These are phyloP conservation scores for Chroicocephalus ridibundus DNA, from an alignment of 2,113 vertebrate genomes.

Conservation along the genomic window DNA sequence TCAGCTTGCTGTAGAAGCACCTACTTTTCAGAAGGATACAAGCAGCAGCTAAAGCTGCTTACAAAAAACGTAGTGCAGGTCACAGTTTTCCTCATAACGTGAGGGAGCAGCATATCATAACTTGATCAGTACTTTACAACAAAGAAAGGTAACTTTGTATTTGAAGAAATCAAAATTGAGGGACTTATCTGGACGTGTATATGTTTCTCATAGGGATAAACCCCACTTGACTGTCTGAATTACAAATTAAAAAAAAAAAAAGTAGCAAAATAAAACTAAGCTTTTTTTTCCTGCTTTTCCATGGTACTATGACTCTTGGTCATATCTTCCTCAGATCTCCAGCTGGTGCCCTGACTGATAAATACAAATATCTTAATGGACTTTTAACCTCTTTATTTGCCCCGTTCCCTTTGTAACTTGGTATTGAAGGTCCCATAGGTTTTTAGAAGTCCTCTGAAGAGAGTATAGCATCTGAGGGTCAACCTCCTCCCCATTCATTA, in stretches of 20 bases:
- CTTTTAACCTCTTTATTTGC: not conserved
- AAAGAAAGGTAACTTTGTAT: not conserved
- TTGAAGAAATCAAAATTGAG: not conserved
- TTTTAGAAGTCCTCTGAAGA: not conserved
- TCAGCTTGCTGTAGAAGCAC: not conserved
- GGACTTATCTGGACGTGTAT: accelerated
- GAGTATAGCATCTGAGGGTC: not conserved
- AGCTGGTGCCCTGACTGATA: not conserved
- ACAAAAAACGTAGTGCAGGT: not conserved
- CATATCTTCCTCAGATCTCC: not conserved
- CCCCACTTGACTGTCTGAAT: not conserved
- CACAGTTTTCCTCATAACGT: not conserved
- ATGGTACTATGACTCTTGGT: not conserved
- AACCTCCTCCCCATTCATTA: not conserved
- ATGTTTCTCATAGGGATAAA: not conserved
- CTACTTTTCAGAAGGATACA: not conserved
- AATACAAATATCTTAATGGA: not conserved
- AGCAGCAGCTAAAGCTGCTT: not conserved
- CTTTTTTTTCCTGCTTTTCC: not conserved
- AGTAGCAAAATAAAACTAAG: not conserved
- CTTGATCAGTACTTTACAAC: not conserved
- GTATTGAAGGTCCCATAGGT: not conserved
- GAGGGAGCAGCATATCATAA: not conserved
- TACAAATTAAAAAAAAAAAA: not conserved
- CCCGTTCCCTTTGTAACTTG: not conserved